These are phyloP conservation scores for Hirudo medicinalis DNA, from an alignment of 1,140 invertebrate genomes.

Conservation along the genomic window DNA sequence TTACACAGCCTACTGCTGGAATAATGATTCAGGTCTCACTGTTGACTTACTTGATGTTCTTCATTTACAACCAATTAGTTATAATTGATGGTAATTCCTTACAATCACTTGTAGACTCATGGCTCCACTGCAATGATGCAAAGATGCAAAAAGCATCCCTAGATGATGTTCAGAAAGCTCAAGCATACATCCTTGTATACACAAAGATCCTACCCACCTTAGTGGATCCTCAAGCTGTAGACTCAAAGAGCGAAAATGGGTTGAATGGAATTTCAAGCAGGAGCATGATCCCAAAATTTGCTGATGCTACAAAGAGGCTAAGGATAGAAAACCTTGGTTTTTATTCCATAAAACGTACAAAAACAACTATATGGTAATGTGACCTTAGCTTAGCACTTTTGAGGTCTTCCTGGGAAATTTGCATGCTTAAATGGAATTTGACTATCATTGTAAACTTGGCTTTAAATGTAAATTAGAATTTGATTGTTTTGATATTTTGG, in stretches of 20 bases:
- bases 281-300: conserved; percentile 8
- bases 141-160: conserved; percentile 26
- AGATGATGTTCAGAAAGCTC: conserved; percentile 29
- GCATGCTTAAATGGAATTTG: too few species aligned
- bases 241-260: not conserved
- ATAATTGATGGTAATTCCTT: not conserved
- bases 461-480: too few species aligned
- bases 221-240: not conserved
- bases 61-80: too few species aligned
- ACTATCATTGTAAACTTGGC: too few species aligned
- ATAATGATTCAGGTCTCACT: conserved; percentile 27
- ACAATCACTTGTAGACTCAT: conserved; percentile 28
- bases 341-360: not conserved
- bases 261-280: not conserved
- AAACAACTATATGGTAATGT: conserved; percentile 8
- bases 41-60: too few species aligned
- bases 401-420: too few species aligned
- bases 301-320: not conserved
- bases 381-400: not conserved
- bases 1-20: conserved; percentile 33
- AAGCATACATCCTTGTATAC: conserved; percentile 34
- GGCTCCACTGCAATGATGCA: conserved; percentile 34
- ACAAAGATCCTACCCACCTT: conserved; percentile 13
- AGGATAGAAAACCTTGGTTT: conserved; percentile 1
- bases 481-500: too few species aligned